Percentiles rank a stretch among this genome's conserved stretches.
phyloP scores from a whole-genome alignment of 2,888 invertebrate species.

The Melinaea marsaeus region DNA sequence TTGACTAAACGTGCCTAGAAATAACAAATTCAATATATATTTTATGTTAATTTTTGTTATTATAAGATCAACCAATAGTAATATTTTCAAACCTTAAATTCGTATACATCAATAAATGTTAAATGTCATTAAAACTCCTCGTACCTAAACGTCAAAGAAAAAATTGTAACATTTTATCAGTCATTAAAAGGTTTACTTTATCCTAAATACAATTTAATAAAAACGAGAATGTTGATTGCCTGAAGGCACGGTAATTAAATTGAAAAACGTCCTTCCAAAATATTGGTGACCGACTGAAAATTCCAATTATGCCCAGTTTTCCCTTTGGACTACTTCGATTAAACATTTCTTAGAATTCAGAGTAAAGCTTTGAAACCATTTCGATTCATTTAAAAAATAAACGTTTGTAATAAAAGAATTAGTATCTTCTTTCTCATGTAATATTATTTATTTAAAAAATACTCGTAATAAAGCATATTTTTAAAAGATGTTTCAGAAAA shows the following conservation, averaged over 20 bases:
- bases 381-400: conserved; percentile 24
- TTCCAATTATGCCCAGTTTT: conserved; percentile 30
- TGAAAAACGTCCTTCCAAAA: conserved; percentile 25
- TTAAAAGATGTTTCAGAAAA: not conserved
- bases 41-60: no score
- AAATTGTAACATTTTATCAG: not conserved
- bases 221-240: conserved; percentile 20
- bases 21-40: no score
- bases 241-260: conserved; percentile 24
- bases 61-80: no score
- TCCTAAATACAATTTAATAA: conserved; percentile 9
- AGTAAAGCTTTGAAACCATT: conserved; percentile 24
- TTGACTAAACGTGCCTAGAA: no score
- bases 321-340: conserved; percentile 29
- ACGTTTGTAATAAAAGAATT: conserved; percentile 15
- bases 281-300: conserved; percentile 29
- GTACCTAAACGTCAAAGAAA: not conserved
- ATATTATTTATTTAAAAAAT: conserved; percentile 8
- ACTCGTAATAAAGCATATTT: no score
- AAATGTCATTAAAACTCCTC: no score
- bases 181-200: conserved; percentile 2
- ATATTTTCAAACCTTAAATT: no score
- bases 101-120: no score
- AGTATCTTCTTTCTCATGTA: conserved; percentile 15
- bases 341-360: conserved; percentile 28